Conservation (phyloP, 2,797 vertebrate species). For the Gallinago nigripennis region DNA sequence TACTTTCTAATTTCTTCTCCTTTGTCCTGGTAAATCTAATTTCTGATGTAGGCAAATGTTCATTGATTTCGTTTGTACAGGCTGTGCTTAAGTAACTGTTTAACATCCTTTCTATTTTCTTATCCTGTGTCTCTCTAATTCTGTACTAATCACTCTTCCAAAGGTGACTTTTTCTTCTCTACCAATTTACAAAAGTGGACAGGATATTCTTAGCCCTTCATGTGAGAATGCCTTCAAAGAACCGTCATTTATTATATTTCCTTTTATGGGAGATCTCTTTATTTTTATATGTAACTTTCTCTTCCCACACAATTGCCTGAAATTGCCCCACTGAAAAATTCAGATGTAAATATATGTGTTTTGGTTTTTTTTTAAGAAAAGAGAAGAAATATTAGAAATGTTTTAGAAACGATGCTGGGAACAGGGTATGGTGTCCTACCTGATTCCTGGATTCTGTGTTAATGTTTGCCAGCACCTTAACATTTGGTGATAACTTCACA, state of each 20-base stretch:
- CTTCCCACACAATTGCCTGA: neutral
- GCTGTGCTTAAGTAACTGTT: slow-evolving; percentile 51
- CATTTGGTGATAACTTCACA: neutral
- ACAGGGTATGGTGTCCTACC: neutral
- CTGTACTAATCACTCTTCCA: slow-evolving; percentile 9
- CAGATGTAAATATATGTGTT: neutral
- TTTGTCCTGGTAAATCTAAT: slow-evolving; percentile 63
- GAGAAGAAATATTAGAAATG: neutral
- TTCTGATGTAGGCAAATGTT: slow-evolving; percentile 64
- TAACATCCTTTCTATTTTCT: slow-evolving; percentile 54
- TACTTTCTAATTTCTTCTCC: slow-evolving; percentile 53
- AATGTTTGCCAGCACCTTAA: neutral
- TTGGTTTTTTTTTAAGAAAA: neutral
- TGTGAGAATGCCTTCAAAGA: neutral
- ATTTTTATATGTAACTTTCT: neutral
- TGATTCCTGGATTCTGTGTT: neutral
- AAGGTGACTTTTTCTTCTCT: slow-evolving; percentile 38
- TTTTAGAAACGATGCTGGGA: neutral
- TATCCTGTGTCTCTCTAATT: slow-evolving; percentile 41
- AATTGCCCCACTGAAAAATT: neutral
- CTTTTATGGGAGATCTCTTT: neutral
- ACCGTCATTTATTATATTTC: neutral
- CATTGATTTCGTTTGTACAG: slow-evolving; percentile 73
- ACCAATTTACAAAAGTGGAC: neutral
- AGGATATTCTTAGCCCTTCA: neutral